Percentiles rank a stretch among this genome's conserved stretches.
phyloP scores from a whole-genome alignment of 2,797 vertebrate genomes.

The Dryobates pubescens region DNA sequence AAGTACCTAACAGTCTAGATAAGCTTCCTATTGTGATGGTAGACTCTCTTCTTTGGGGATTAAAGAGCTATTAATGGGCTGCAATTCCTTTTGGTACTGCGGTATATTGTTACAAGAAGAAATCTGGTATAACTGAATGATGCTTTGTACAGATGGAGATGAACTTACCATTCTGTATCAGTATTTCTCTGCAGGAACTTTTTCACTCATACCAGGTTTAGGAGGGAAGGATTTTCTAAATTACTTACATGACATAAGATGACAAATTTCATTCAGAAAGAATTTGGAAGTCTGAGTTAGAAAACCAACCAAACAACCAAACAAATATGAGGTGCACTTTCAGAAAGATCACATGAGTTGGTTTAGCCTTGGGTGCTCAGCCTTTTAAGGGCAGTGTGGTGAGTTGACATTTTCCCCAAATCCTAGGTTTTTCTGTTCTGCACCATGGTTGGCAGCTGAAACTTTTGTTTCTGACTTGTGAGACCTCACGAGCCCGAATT shows the following conservation, averaged over 20 bases:
- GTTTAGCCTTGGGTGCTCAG: not conserved
- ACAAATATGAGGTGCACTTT: not conserved
- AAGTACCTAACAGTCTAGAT: not conserved
- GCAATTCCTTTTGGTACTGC: not conserved
- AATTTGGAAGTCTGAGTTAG: not conserved
- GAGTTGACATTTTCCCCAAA: not conserved
- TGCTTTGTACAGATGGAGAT: not conserved
- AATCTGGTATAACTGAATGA: not conserved
- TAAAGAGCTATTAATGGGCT: conserved; percentile 4
- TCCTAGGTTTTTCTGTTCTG: not conserved
- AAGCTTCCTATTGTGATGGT: not conserved
- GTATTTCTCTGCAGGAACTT: not conserved
- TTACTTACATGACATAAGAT: not conserved
- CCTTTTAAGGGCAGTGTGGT: not conserved
- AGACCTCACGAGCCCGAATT: not conserved
- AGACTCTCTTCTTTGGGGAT: not conserved
- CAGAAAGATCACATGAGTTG: not conserved
- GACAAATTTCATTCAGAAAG: not conserved
- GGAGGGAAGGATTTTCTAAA: not conserved
- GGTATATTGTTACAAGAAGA: not conserved
- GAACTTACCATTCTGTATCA: not conserved
- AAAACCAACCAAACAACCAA: not conserved
- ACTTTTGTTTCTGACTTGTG: not conserved
- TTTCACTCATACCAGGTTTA: not conserved
- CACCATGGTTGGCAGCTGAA: not conserved